Base-by-base conservation (phyloP, 2,113 vertebrate genomes). In the Ailurus styani region DNA sequence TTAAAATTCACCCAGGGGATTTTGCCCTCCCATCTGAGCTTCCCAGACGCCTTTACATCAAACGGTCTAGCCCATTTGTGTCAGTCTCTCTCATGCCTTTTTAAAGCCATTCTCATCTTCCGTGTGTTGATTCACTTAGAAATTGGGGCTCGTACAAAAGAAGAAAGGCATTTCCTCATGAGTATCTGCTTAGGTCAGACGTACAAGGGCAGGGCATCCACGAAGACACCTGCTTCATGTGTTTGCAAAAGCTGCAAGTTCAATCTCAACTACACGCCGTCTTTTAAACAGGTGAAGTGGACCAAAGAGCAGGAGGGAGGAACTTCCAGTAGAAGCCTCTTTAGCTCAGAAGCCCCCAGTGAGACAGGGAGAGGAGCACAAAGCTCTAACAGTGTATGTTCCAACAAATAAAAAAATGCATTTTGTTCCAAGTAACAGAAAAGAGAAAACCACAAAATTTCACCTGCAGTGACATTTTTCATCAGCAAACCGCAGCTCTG, bases 1-100 rank as follows among this genome's bases (percentile, higher is more conserved):
- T 95, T 45, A 81, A 47, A 8, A 34, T 97, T 89, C 95, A 47
- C 45, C 91, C 2, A 57, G 55, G 73, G 54, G 52, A 89, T 62
- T 88, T 14, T 47, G 27, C 81, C 87, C 62, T 54, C 31, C 85
- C 23, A 15, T 4, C 21, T 5, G 60, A 87, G n/a, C 57, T 52
- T 82, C 83, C 87, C 42, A 81, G 57, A 70, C 45, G 15, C 78
- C 78, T 73, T 87, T 45, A 45, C 82, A 83, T n/a, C 72, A 60
- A 57, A 9, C 21, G 14, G 14, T 45, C 18, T 3, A 13, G 23
- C 62, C 50, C 0, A 4, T 15, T 87, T 55, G 50, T 87, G 55
- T 57, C 81, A 47, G 18, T 55, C 77, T 93, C 40, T 40, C 62
- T 25, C 18, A 7, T 0, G 45, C 55, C 64, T 95, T 73, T 31